A percentile compares a stretch with the other conserved stretches of the same genome.
Evolutionary conservation across 1,140 invertebrate genomes (phyloP).

Genomic region (Oncopodura yosiiana): DNA sequence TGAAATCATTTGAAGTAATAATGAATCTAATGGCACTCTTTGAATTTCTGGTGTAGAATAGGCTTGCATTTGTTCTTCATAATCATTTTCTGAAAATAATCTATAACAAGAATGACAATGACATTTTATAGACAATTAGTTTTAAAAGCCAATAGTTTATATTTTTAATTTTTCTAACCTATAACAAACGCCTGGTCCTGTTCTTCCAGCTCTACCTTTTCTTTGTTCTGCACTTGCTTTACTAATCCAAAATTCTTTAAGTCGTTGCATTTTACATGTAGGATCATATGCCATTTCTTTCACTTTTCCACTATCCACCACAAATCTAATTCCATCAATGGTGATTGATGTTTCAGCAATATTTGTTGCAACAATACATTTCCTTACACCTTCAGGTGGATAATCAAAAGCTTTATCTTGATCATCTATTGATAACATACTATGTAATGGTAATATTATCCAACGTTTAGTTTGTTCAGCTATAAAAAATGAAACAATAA

Average conservation of each 20-base stretch:
- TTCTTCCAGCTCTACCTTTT: constrained; percentile 77
- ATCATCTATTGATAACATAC: constrained; percentile 79
- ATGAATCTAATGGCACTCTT: constrained; percentile 80
- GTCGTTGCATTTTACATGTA: constrained; percentile 69
- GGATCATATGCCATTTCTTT: constrained; percentile 96
- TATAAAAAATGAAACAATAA: too few relatives aligned
- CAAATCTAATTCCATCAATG: constrained; percentile 96
- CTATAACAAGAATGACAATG: too few relatives aligned
- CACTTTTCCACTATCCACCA: constrained; percentile 92
- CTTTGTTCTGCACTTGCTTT: constrained; percentile 94
- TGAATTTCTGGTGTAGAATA: constrained; percentile 84
- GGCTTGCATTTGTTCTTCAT: constrained; percentile 60
- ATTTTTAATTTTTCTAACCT: not conserved
- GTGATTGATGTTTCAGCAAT: constrained; percentile 99
- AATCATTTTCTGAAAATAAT: constrained; percentile 80
- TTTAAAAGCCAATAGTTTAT: too few relatives aligned
- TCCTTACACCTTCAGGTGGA: constrained; percentile 85
- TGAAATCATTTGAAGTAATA: constrained; percentile 88
- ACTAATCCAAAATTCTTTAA: constrained; percentile 94
- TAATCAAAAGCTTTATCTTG: constrained; percentile 98
- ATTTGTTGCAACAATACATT: constrained; percentile 98
- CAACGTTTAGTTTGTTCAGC: constrained; percentile 65
- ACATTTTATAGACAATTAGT: not conserved
- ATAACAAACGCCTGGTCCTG: not conserved
- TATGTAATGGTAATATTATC: constrained; percentile 93